Evolutionary conservation across 1,140 invertebrate species (phyloP).

Genomic region (Maconellicoccus hirsutus): DNA sequence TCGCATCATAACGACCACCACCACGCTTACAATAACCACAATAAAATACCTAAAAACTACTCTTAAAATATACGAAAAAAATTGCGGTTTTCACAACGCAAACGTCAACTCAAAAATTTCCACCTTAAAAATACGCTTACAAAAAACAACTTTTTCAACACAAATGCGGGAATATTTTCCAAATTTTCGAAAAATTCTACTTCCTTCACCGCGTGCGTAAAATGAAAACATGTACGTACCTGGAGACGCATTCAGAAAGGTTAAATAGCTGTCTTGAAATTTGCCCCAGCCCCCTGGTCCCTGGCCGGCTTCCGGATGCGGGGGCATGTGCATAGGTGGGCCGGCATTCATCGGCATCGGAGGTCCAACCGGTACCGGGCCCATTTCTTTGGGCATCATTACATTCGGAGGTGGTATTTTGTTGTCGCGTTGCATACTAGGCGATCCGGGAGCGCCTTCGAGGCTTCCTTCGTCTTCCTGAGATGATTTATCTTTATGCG

Average conservation of each 20-base stretch:
- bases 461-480: slow-evolving; percentile 41
- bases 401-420: slow-evolving; percentile 34
- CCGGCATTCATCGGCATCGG: slow-evolving; percentile 25
- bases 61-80: not conserved
- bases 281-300: slow-evolving; percentile 32
- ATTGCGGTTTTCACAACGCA: slow-evolving; percentile 3
- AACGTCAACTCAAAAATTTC: not conserved
- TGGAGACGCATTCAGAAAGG: slow-evolving; percentile 49
- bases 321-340: slow-evolving; percentile 33
- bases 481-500: slow-evolving; percentile 63
- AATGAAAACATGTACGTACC: slow-evolving; percentile 32
- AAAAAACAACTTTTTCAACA: not conserved
- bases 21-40: too few species aligned
- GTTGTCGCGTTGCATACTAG: slow-evolving; percentile 39
- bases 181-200: not conserved
- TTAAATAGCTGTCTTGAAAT: slow-evolving; percentile 57
- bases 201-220: not conserved
- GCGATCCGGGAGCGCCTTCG: slow-evolving; percentile 41
- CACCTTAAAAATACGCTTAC: not conserved
- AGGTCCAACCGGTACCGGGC: not conserved
- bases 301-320: slow-evolving; percentile 22
- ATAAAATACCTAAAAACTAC: too few species aligned
- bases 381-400: slow-evolving; percentile 12
- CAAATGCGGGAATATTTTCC: not conserved
- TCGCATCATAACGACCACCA: too few species aligned